Evolutionary conservation across 2,797 vertebrate genomes (phyloP).

Genomic region (Gouania willdenowi): DNA sequence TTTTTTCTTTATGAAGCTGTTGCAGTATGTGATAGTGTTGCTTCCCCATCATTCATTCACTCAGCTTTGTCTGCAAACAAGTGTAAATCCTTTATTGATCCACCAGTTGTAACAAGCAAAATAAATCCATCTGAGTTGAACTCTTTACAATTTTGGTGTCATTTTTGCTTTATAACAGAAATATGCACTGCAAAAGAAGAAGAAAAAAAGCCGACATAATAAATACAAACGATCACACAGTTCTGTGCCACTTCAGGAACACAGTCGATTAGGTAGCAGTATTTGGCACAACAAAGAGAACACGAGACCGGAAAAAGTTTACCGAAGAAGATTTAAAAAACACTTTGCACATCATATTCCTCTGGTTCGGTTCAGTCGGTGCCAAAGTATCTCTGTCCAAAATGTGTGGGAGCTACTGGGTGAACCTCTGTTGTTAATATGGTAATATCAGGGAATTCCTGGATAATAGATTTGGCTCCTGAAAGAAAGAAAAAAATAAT

Average conservation of each 20-base stretch:
- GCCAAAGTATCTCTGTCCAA: conserved; percentile 96
- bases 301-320: conserved; percentile 28
- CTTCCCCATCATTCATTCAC: conserved; percentile 23
- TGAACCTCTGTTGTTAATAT: conserved; percentile 97
- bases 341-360: conserved; percentile 29
- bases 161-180: conserved; percentile 11
- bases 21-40: conserved; percentile 34
- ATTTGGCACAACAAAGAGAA: conserved; percentile 58
- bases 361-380: conserved; percentile 78
- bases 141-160: conserved; percentile 10
- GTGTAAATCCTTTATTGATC: conserved; percentile 67
- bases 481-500: conserved; percentile 15
- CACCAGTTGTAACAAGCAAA: conserved; percentile 55
- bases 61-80: conserved; percentile 54
- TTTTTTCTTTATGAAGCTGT: conserved; percentile 24
- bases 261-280: conserved; percentile 20
- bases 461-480: conserved; percentile 97
- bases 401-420: conserved; percentile 93
- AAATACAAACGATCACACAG: conserved; percentile 24
- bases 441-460: conserved; percentile 98
- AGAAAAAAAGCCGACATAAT: conserved; percentile 16
- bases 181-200: conserved; percentile 26
- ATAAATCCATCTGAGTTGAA: conserved; percentile 58
- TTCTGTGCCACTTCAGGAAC: conserved; percentile 15
- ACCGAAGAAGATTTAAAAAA: conserved; percentile 21